Evolutionary conservation across 2,888 invertebrate genomes (phyloP).

Genomic region (Chaetogeoica ovagalla): DNA sequence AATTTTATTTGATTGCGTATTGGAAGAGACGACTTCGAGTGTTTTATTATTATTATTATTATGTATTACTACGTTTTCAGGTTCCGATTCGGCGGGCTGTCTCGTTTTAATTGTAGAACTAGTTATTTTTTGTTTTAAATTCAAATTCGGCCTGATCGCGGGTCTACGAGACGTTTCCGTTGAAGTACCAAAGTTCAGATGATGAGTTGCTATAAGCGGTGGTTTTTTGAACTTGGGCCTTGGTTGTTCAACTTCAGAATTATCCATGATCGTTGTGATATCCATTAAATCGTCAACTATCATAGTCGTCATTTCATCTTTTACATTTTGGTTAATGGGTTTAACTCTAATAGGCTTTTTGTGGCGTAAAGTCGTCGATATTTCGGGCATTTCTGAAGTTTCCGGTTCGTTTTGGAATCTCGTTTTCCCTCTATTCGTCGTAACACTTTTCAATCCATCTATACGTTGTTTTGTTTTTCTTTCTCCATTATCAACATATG

Average conservation of each 20-base stretch:
- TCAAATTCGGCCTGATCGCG: slow-evolving; percentile 27
- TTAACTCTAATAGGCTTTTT: slow-evolving; percentile 38
- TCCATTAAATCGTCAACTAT: slow-evolving; percentile 17
- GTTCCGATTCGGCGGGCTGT: slow-evolving; percentile 8
- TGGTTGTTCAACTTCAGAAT: slow-evolving; percentile 18
- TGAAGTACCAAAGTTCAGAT: slow-evolving; percentile 42
- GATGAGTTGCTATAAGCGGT: slow-evolving; percentile 42
- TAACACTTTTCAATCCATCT: slow-evolving; percentile 37
- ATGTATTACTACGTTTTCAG: slow-evolving; percentile 9
- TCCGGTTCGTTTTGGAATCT: slow-evolving; percentile 40
- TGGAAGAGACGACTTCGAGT: not conserved
- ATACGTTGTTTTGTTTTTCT: slow-evolving; percentile 41
- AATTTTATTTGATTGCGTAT: slow-evolving; percentile 17
- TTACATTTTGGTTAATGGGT: slow-evolving; percentile 14
- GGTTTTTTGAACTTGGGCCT: slow-evolving; percentile 48
- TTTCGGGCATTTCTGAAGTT: slow-evolving; percentile 39
- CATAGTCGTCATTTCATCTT: slow-evolving; percentile 14
- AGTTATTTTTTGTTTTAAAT: slow-evolving; percentile 48
- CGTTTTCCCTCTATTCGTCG: slow-evolving; percentile 37
- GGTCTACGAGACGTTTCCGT: slow-evolving; percentile 41
- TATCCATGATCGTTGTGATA: slow-evolving; percentile 14
- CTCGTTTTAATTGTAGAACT: slow-evolving; percentile 24
- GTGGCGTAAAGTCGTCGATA: slow-evolving; percentile 7
- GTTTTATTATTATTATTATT: no score
- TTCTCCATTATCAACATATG: slow-evolving; percentile 12